Evolutionary conservation across 2,113 vertebrate genomes (phyloP).

Genomic region (Poecilia latipinna): DNA sequence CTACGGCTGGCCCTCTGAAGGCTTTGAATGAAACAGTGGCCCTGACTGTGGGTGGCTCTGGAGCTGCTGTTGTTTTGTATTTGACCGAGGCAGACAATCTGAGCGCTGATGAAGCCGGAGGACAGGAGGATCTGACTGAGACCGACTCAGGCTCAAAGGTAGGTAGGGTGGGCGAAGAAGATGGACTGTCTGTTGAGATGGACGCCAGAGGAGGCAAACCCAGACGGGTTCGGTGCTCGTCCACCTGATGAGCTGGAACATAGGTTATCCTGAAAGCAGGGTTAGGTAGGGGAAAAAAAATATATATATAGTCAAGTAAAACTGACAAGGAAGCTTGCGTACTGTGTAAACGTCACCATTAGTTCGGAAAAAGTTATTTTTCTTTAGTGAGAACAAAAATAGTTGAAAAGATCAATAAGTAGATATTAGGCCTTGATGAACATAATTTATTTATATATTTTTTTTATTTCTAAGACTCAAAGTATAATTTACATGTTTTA

Average conservation of each 20-base stretch:
- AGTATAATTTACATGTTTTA: no score
- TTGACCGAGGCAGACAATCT: slow-evolving; percentile 38
- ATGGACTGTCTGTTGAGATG: slow-evolving; percentile 44
- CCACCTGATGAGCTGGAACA: slow-evolving; percentile 68
- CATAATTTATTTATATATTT: no score
- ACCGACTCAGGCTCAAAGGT: slow-evolving; percentile 27
- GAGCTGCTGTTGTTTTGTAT: slow-evolving; percentile 23
- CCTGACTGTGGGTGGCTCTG: slow-evolving; percentile 16
- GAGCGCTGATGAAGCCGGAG: slow-evolving; percentile 22
- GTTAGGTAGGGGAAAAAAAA: background rate
- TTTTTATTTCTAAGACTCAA: no score
- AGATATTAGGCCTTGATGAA: no score
- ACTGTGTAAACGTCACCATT: background rate
- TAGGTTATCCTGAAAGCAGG: slow-evolving; percentile 62
- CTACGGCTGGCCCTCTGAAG: slow-evolving; percentile 3
- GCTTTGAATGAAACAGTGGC: slow-evolving; percentile 34
- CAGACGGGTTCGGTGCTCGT: slow-evolving; percentile 60
- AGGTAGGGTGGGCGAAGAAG: slow-evolving; percentile 48
- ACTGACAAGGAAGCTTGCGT: background rate
- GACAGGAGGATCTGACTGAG: slow-evolving; percentile 14
- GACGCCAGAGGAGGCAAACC: slow-evolving; percentile 67
- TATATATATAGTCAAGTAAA: slow-evolving; percentile 7
- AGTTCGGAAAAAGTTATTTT: background rate
- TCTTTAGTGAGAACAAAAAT: no score
- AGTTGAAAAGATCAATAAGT: no score